These are phyloP conservation scores for Ataeniobius toweri DNA, from an alignment of 2,797 vertebrate genomes.

Conservation along the genomic window DNA sequence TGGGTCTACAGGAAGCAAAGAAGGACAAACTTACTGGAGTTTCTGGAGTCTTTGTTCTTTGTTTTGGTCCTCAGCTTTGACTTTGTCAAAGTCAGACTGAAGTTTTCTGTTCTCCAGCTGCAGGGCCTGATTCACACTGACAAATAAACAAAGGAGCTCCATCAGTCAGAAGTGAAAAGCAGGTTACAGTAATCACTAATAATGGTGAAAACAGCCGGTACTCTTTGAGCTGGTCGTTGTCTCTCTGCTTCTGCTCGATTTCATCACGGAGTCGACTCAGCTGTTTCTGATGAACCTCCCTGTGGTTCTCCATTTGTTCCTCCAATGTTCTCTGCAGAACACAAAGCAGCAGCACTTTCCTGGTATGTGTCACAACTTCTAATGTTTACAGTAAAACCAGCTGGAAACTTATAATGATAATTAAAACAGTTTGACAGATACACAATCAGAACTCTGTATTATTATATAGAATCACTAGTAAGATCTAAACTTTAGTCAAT, in stretches of 20 bases:
- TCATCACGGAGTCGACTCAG: constrained; percentile 92
- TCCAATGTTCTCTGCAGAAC: constrained; percentile 86
- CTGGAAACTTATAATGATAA: background rate
- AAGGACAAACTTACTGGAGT: constrained; percentile 83
- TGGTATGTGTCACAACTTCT: background rate
- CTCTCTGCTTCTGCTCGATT: constrained; percentile 91
- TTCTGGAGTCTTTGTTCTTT: constrained; percentile 90
- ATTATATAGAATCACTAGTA: background rate
- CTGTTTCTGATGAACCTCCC: constrained; percentile 95
- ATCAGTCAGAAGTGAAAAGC: background rate
- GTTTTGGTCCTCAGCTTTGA: constrained; percentile 88
- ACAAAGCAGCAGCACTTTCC: background rate
- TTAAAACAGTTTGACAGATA: background rate
- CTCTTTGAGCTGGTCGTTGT: constrained; percentile 90
- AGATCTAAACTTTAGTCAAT: background rate
- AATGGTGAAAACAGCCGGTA: constrained; percentile 46
- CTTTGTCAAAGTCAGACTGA: constrained; percentile 88
- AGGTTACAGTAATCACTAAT: background rate
- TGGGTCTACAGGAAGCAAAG: constrained; percentile 2
- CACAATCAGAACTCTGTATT: background rate
- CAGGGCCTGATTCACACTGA: constrained; percentile 89
- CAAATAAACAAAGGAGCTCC: background rate
- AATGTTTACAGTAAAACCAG: background rate
- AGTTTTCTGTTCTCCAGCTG: constrained; percentile 92
- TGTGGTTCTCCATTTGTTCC: constrained; percentile 96